Evolutionary conservation across 2,797 vertebrate genomes (phyloP).

Genomic region (Poecilia picta): DNA sequence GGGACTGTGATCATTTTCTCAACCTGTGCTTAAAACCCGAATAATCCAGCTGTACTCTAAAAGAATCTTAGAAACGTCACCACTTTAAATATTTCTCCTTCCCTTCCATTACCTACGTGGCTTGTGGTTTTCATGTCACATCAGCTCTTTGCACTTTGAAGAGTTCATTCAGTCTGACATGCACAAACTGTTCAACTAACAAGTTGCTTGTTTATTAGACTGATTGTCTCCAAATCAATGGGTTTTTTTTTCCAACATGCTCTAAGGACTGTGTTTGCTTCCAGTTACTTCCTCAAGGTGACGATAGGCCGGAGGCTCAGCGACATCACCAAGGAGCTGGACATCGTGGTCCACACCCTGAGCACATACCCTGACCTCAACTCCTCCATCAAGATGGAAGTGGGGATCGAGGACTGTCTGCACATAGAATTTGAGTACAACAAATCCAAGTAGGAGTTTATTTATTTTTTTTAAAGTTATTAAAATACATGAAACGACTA

Average conservation of each 20-base stretch:
- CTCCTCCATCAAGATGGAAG: constrained; percentile 99
- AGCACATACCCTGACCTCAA: constrained; percentile 98
- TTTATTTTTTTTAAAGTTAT: neutral
- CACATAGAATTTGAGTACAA: constrained; percentile 99
- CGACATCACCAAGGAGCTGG: constrained; percentile 96
- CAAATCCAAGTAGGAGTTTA: constrained; percentile 94
- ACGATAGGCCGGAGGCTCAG: constrained; percentile 94
- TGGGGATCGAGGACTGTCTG: constrained; percentile 98
- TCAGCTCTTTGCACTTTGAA: neutral
- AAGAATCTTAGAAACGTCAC: neutral
- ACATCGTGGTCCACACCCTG: constrained; percentile 95
- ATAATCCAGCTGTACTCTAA: neutral
- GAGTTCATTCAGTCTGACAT: neutral
- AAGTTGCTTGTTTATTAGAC: neutral
- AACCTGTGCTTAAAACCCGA: neutral
- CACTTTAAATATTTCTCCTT: neutral
- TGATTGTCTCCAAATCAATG: neutral
- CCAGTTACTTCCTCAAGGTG: constrained; percentile 95
- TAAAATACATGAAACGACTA: neutral
- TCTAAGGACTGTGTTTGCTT: neutral
- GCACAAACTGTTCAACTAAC: neutral
- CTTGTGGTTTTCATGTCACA: neutral
- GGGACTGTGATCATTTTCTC: neutral
- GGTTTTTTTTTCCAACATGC: constrained; percentile 21
- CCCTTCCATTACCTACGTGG: neutral